These are phyloP conservation scores for Bembecia ichneumoniformis DNA, from an alignment of 2,888 invertebrate genomes.

Conservation along the genomic window DNA sequence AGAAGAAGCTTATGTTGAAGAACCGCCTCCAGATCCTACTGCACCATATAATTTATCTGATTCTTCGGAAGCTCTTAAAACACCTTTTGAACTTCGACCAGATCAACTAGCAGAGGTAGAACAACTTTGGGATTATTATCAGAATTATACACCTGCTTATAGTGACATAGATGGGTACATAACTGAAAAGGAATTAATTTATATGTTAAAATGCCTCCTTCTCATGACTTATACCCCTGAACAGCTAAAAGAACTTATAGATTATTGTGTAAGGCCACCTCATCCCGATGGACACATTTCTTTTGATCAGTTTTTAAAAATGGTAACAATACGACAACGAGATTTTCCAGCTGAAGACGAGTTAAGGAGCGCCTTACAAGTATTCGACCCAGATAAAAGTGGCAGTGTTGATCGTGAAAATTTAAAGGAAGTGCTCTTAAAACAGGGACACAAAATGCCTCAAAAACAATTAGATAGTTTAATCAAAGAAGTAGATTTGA, in stretches of 20 bases:
- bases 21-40: conserved; percentile 53
- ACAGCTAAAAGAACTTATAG: conserved; percentile 49
- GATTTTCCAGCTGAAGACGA: conserved; percentile 50
- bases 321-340: conserved; percentile 50
- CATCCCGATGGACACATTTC: conserved; percentile 50
- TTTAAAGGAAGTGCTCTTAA: conserved; percentile 38
- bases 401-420: conserved; percentile 43
- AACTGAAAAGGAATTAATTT: conserved; percentile 52
- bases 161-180: conserved; percentile 47
- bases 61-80: conserved; percentile 46
- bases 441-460: conserved; percentile 45
- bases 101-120: conserved; percentile 57
- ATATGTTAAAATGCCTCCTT: conserved; percentile 50
- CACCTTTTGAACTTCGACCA: conserved; percentile 43
- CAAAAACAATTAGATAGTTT: conserved; percentile 39
- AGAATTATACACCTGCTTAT: conserved; percentile 57
- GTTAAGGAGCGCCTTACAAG: conserved; percentile 41
- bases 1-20: conserved; percentile 38
- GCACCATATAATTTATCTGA: conserved; percentile 52
- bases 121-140: conserved; percentile 51
- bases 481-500: conserved; percentile 57
- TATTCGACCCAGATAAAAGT: conserved; percentile 39
- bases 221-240: conserved; percentile 53
- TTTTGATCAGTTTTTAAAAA: conserved; percentile 53
- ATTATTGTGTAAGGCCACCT: conserved; percentile 46